These are phyloP conservation scores for Trachelus troglodyta DNA, from an alignment of 2,888 invertebrate species.

Conservation along the genomic window DNA sequence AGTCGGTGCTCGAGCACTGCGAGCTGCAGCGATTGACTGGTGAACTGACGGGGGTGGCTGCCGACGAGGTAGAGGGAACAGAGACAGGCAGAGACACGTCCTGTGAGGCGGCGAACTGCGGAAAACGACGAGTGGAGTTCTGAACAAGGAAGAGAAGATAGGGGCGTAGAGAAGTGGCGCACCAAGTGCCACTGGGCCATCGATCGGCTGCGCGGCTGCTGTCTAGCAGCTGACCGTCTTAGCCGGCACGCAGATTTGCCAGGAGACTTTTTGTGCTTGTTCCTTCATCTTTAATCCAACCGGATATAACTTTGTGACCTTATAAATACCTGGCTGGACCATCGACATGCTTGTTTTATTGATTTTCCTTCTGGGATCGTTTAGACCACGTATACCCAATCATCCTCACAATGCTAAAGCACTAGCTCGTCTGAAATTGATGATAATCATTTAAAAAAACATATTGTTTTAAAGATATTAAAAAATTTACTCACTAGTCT, in stretches of 20 bases:
- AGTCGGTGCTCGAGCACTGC: not conserved
- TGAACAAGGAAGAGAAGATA: constrained; percentile 9
- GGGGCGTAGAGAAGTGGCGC: constrained; percentile 22
- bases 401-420: not conserved
- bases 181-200: constrained; percentile 55
- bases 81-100: constrained; percentile 6
- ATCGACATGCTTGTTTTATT: not conserved
- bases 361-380: not conserved
- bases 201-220: constrained; percentile 56
- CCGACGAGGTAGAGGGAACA: not conserved
- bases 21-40: not conserved
- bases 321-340: not conserved
- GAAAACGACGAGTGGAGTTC: constrained; percentile 8
- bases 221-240: constrained; percentile 47
- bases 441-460: not conserved
- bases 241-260: not conserved
- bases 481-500: not conserved
- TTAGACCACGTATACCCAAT: not conserved
- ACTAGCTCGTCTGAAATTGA: not conserved
- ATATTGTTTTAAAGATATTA: not conserved
- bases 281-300: not conserved
- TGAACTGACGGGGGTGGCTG: not conserved
- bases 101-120: not conserved
- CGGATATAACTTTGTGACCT: not conserved
- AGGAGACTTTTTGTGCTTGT: not conserved